These are phyloP conservation scores for Mimas tiliae DNA, from an alignment of 2,888 invertebrate genomes.

Conservation along the genomic window DNA sequence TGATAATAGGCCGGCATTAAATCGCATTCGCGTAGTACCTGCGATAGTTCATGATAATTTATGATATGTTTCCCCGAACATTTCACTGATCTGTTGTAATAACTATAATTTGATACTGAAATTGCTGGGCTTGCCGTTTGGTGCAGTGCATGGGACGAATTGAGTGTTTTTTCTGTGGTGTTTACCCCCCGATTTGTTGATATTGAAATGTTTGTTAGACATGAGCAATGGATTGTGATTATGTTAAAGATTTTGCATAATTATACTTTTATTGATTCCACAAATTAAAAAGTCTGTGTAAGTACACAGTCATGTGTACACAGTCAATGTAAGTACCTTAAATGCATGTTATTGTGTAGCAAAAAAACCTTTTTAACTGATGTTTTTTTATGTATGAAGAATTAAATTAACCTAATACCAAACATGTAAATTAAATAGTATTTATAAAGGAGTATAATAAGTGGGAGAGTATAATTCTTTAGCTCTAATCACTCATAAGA, in stretches of 20 bases:
- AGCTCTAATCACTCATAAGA: too few species aligned
- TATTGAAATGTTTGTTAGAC: background rate
- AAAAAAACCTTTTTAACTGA: too few species aligned
- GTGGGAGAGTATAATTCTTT: too few species aligned
- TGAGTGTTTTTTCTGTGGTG: background rate
- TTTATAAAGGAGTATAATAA: too few species aligned
- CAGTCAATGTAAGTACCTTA: too few species aligned
- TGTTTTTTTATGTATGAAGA: background rate
- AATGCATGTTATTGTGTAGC: too few species aligned
- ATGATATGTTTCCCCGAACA: background rate
- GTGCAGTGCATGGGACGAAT: background rate
- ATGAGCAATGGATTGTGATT: background rate
- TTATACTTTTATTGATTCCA: background rate
- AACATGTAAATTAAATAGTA: too few species aligned
- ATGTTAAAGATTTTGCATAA: background rate
- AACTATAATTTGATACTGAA: slow-evolving; percentile 10
- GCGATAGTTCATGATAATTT: slow-evolving; percentile 7
- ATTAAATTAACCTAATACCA: too few species aligned
- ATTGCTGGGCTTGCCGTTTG: background rate
- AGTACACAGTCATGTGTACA: too few species aligned
- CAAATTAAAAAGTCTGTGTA: too few species aligned
- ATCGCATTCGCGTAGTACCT: background rate
- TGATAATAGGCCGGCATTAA: background rate
- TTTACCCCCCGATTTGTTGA: background rate
- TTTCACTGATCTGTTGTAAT: background rate